phyloP scores from a whole-genome alignment of 2,888 invertebrate species.

The Cheilosia vulpina region DNA sequence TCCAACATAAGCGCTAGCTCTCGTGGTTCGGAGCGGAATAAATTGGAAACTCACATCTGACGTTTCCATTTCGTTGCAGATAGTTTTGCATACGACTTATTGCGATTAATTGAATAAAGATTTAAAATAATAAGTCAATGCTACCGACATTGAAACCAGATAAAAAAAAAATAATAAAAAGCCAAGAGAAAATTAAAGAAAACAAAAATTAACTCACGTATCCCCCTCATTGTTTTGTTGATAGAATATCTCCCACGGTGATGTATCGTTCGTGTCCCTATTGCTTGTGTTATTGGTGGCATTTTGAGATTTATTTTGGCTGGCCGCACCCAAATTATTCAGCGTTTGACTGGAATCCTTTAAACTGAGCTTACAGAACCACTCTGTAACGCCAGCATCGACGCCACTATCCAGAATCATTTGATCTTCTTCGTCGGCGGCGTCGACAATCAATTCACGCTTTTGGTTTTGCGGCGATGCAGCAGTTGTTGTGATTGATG shows the following conservation, averaged over 20 bases:
- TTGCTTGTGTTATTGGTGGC: conserved; percentile 16
- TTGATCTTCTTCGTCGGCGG: conserved; percentile 76
- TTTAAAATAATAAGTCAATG: too few relatives aligned
- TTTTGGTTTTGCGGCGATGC: conserved; percentile 73
- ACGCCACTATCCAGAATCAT: conserved; percentile 89
- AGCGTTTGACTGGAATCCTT: conserved; percentile 79
- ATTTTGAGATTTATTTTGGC: conserved; percentile 19
- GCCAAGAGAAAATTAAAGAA: not conserved
- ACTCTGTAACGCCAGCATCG: conserved; percentile 86
- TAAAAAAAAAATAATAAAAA: not conserved
- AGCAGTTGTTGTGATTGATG: conserved; percentile 61
- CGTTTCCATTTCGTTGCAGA: too few relatives aligned
- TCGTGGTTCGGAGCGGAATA: too few relatives aligned
- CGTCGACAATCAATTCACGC: conserved; percentile 30
- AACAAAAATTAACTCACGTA: conserved; percentile 88
- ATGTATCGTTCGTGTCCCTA: conserved; percentile 77
- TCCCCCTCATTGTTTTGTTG: conserved; percentile 93
- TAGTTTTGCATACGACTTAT: too few relatives aligned
- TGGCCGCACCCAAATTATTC: conserved; percentile 70
- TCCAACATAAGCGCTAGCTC: too few relatives aligned
- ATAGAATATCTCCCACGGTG: conserved; percentile 88
- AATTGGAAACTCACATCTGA: too few relatives aligned
- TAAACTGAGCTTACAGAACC: conserved; percentile 86
- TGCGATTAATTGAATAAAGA: too few relatives aligned
- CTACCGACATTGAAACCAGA: not conserved